These are phyloP conservation scores for Odontamblyopus rebecca DNA, from an alignment of 2,797 vertebrate species.

Conservation along the genomic window DNA sequence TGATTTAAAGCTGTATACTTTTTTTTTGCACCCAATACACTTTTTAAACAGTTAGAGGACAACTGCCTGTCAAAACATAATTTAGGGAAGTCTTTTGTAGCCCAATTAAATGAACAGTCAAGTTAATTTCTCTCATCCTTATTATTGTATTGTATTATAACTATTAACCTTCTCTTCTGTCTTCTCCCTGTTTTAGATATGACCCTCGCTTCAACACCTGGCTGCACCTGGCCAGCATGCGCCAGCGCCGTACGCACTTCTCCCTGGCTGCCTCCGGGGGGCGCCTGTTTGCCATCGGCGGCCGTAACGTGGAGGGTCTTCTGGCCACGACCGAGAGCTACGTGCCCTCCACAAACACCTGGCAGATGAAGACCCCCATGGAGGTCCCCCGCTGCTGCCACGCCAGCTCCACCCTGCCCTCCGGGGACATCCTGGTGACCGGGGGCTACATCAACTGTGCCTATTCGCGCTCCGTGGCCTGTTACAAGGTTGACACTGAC, in stretches of 20 bases:
- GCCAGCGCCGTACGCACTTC: conserved; percentile 86
- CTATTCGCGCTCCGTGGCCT: conserved; percentile 80
- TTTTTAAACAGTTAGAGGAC: too few relatives aligned
- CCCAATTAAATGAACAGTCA: too few relatives aligned
- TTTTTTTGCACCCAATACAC: too few relatives aligned
- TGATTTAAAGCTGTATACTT: too few relatives aligned
- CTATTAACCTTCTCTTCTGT: background rate
- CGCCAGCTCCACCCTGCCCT: conserved; percentile 74
- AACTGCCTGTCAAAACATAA: too few relatives aligned
- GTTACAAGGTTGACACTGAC: conserved; percentile 74
- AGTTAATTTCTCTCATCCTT: background rate
- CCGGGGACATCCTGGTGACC: conserved; percentile 80
- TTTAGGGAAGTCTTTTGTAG: too few relatives aligned
- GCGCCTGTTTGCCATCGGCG: conserved; percentile 82
- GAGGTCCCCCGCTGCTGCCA: conserved; percentile 86
- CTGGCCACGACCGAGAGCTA: conserved; percentile 84
- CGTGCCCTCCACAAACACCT: conserved; percentile 81
- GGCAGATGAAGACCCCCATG: conserved; percentile 82
- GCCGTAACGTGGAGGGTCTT: conserved; percentile 80
- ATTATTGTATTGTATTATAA: background rate
- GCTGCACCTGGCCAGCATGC: conserved; percentile 86
- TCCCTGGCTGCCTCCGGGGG: conserved; percentile 80
- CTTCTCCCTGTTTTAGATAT: conserved; percentile 65
- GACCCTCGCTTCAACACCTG: conserved; percentile 87
- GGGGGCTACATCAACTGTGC: conserved; percentile 85